phyloP scores from a whole-genome alignment of 1,140 invertebrate species.

The Psilanteris sp. region DNA sequence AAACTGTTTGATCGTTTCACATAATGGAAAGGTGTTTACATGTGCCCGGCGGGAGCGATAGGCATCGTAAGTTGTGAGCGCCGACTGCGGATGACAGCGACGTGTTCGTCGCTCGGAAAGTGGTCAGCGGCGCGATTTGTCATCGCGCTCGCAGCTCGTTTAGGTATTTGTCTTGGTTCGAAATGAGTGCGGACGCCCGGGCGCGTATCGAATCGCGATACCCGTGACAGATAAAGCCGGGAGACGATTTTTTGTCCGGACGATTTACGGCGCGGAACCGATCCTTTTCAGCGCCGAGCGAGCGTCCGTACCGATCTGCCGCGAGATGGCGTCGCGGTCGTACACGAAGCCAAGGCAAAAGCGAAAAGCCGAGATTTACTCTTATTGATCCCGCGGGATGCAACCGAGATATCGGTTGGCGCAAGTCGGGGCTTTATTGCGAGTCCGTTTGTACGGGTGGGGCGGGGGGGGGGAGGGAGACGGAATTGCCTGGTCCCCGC shows the following conservation, averaged over 20 bases:
- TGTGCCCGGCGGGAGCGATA: not conserved
- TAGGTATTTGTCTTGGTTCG: conserved; percentile 29
- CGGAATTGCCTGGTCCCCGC: not conserved
- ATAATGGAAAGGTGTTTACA: conserved; percentile 13
- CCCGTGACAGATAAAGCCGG: conserved; percentile 22
- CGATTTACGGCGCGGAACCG: conserved; percentile 34
- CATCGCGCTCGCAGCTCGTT: conserved; percentile 48
- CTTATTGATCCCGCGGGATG: conserved; percentile 7
- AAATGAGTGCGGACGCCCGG: no score
- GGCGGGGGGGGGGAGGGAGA: not conserved
- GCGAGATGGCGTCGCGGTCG: conserved; percentile 31
- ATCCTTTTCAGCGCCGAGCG: conserved; percentile 37
- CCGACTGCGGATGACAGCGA: conserved; percentile 22
- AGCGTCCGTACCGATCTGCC: conserved; percentile 43
- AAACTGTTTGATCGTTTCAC: not conserved
- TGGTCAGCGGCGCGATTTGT: conserved; percentile 47
- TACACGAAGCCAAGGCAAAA: conserved; percentile 14
- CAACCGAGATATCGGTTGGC: conserved; percentile 32
- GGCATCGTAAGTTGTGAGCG: conserved; percentile 3
- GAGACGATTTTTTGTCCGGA: conserved; percentile 1
- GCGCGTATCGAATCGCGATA: conserved; percentile 34
- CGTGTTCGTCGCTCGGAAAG: conserved; percentile 40
- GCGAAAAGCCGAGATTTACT: conserved; percentile 37
- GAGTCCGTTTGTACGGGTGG: conserved; percentile 38
- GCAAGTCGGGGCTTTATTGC: conserved; percentile 50